A percentile compares a stretch with the other conserved stretches of the same genome.
Conservation (phyloP, 1,140 invertebrate genomes). For the Bombus ignitus region DNA sequence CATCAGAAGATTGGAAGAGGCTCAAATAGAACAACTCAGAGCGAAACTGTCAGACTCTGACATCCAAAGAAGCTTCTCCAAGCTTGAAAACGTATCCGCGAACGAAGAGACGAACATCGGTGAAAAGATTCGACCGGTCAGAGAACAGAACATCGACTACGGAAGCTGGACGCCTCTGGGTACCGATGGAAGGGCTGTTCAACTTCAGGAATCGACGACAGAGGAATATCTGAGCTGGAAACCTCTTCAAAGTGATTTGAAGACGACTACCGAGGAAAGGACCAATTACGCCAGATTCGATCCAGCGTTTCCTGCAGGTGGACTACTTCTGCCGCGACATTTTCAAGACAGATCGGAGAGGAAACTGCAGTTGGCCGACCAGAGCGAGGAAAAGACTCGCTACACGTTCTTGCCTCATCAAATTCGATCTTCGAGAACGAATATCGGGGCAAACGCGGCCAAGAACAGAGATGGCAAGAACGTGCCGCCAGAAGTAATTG, state of each 20-base stretch:
- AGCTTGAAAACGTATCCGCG: not conserved
- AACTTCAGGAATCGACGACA: constrained; percentile 31
- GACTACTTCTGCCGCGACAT: constrained; percentile 60
- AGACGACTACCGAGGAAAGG: constrained; percentile 16
- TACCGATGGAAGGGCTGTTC: constrained; percentile 55
- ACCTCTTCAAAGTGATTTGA: constrained; percentile 50
- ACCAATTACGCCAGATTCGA: constrained; percentile 37
- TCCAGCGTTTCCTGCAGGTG: not conserved
- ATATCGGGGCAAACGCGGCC: constrained; percentile 76
- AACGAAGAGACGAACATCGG: not conserved
- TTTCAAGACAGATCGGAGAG: constrained; percentile 62
- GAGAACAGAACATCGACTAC: constrained; percentile 64
- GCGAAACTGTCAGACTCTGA: constrained; percentile 39
- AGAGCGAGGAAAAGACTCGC: constrained; percentile 14
- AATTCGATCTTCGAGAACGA: constrained; percentile 71
- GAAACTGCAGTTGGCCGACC: constrained; percentile 50
- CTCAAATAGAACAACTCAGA: constrained; percentile 64
- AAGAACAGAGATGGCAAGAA: constrained; percentile 77
- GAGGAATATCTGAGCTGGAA: constrained; percentile 73
- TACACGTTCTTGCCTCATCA: constrained; percentile 73
- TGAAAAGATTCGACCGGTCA: not conserved
- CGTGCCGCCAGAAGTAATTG: constrained; percentile 86
- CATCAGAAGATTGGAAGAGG: constrained; percentile 57
- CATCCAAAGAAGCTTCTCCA: not conserved
- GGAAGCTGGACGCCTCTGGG: constrained; percentile 73